A percentile compares a stretch with the other conserved stretches of the same genome.
phyloP scores from a whole-genome alignment of 2,888 invertebrate species.

The Pelosia muscerda region DNA sequence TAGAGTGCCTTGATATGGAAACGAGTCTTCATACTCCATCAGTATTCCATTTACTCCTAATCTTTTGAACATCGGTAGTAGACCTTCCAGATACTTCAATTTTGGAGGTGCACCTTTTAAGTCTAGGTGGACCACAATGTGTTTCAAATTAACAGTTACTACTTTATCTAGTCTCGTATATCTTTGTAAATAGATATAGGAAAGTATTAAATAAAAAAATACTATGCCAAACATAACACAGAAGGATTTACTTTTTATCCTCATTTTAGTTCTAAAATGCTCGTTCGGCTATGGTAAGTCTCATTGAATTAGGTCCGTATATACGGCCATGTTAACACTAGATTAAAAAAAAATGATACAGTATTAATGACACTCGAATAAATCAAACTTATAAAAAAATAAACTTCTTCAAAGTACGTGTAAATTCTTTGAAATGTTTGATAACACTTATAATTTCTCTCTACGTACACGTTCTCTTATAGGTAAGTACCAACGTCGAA shows the following conservation, averaged over 20 bases:
- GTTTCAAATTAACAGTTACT: slow-evolving; percentile 55
- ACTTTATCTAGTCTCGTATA: background rate
- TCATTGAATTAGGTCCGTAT: background rate
- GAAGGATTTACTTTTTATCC: background rate
- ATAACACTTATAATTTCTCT: slow-evolving; percentile 5
- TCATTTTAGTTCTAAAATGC: slow-evolving; percentile 3
- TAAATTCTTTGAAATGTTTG: slow-evolving; percentile 6
- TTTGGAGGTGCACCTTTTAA: slow-evolving; percentile 94
- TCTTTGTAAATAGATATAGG: background rate
- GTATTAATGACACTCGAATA: background rate
- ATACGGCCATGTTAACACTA: background rate
- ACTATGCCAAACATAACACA: background rate
- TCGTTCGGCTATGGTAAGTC: background rate
- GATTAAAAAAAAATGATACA: background rate
- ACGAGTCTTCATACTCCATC: slow-evolving; percentile 96
- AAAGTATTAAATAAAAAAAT: background rate
- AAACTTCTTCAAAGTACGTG: background rate
- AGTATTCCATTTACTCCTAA: slow-evolving; percentile 92
- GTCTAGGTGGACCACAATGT: slow-evolving; percentile 92
- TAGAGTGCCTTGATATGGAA: slow-evolving; percentile 90
- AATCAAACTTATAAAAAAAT: background rate
- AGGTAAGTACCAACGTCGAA: background rate
- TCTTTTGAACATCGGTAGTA: slow-evolving; percentile 88
- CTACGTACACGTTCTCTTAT: background rate
- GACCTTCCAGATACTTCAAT: slow-evolving; percentile 85